Evolutionary conservation across 2,888 invertebrate genomes (phyloP).

Genomic region (Allygus modestus): DNA sequence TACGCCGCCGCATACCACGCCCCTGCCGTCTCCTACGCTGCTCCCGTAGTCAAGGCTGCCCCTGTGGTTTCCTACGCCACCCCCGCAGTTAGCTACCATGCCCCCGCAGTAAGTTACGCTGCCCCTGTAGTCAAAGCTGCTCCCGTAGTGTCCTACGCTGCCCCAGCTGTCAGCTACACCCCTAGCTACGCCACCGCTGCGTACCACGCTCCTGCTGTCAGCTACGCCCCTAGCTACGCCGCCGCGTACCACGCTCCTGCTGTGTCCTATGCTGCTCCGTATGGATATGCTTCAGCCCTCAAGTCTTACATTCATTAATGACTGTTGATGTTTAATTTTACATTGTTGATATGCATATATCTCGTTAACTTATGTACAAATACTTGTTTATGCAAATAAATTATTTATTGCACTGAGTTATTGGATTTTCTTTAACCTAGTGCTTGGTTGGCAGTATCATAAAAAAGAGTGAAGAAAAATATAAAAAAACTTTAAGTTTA

Average conservation of each 20-base stretch:
- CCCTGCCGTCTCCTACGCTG: constrained; percentile 36
- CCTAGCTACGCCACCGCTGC: constrained; percentile 71
- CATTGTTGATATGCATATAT: background rate
- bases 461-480: too few relatives aligned
- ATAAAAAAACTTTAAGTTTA: too few relatives aligned
- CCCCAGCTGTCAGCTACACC: constrained; percentile 73
- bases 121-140: constrained; percentile 78
- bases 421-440: too few relatives aligned
- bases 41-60: constrained; percentile 36
- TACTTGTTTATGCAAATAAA: constrained; percentile 15
- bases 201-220: constrained; percentile 75
- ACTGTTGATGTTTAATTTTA: background rate
- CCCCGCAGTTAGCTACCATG: constrained; percentile 67
- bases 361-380: background rate
- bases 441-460: too few relatives aligned
- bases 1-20: constrained; percentile 70
- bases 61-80: constrained; percentile 45
- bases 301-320: constrained; percentile 6
- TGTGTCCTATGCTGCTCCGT: constrained; percentile 72
- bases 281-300: constrained; percentile 74
- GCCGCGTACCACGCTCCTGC: constrained; percentile 75
- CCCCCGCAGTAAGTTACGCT: constrained; percentile 74
- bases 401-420: constrained; percentile 10
- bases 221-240: constrained; percentile 73
- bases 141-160: constrained; percentile 74